Percentiles rank a stretch among this genome's conserved stretches.
Evolutionary conservation across 2,797 vertebrate species (phyloP).

Genomic region (Steatocranus sp.): DNA sequence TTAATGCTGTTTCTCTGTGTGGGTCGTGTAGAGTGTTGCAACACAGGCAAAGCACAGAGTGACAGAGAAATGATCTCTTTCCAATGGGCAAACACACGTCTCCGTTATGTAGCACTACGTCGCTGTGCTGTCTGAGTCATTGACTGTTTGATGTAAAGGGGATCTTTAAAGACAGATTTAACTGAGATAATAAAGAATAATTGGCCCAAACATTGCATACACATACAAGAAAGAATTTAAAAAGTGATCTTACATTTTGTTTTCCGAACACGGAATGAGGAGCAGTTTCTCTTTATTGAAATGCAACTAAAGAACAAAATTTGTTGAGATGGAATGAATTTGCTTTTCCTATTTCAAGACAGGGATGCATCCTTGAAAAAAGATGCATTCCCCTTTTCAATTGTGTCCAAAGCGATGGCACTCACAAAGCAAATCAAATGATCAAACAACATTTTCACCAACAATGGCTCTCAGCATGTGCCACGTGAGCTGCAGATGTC

Average conservation of each 20-base stretch:
- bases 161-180: background rate
- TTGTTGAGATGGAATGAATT: background rate
- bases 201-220: background rate
- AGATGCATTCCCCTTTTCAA: accelerated
- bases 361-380: background rate
- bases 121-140: background rate
- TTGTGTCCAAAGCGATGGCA: background rate
- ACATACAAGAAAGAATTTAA: background rate
- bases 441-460: background rate
- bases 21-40: no score
- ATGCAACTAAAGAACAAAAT: background rate
- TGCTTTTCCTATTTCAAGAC: background rate
- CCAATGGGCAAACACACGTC: no score
- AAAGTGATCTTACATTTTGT: background rate
- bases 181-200: background rate
- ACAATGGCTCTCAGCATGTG: background rate
- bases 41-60: no score
- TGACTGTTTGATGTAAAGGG: background rate
- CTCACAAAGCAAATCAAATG: background rate
- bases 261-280: background rate
- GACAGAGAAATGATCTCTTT: no score
- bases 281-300: background rate
- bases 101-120: no score
- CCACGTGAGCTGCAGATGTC: background rate
- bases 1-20: no score